Evolutionary conservation across 2,888 invertebrate genomes (phyloP).

Genomic region (Ecliptopera silaceata): DNA sequence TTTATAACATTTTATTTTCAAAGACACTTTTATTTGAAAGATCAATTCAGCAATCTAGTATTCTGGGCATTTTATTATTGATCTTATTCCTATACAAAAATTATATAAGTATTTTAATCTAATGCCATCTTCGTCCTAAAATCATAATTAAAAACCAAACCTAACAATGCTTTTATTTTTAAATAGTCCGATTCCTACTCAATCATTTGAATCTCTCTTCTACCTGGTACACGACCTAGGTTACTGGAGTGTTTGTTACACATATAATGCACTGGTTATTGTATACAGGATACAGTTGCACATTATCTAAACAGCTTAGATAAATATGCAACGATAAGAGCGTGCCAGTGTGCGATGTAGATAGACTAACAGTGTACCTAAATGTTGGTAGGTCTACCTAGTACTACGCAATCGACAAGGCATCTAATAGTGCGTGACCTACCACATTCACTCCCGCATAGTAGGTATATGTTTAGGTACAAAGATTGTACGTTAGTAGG

Average conservation of each 20-base stretch:
- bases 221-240: slow-evolving; percentile 33
- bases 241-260: slow-evolving; percentile 31
- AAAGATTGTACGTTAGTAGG: no score
- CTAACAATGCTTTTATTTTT: no score
- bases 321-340: slow-evolving; percentile 41
- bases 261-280: slow-evolving; percentile 6
- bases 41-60: no score
- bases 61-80: no score
- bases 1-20: no score
- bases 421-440: slow-evolving; percentile 52
- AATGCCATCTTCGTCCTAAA: no score
- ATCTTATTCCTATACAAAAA: no score
- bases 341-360: slow-evolving; percentile 32
- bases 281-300: slow-evolving; percentile 35
- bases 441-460: slow-evolving; percentile 46
- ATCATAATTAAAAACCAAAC: no score
- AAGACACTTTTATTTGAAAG: no score
- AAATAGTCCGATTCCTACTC: neutral
- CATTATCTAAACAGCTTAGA: slow-evolving; percentile 34
- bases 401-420: slow-evolving; percentile 39
- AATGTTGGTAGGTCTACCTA: neutral
- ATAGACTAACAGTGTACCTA: neutral
- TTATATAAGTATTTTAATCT: no score
- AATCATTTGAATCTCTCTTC: slow-evolving; percentile 22
- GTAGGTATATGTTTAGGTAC: neutral